Base-by-base conservation (phyloP, 1,140 invertebrate species). In the Colletes latitarsis region DNA sequence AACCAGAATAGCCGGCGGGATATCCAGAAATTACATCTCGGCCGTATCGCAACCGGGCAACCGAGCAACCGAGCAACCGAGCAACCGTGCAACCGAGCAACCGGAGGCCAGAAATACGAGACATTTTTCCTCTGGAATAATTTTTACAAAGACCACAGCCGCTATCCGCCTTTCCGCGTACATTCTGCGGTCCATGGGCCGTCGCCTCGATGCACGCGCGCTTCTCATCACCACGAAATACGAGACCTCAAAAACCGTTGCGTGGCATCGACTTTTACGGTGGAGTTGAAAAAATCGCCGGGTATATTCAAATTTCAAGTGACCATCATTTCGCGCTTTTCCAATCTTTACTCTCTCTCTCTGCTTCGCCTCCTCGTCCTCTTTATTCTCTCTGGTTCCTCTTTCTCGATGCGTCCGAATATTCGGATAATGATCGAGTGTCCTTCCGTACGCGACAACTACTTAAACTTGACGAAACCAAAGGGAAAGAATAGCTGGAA, bases 81-180 rank as follows among this genome's bases (percentile, higher is more conserved):
- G 72, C 74, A 55, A 81, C 79, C 19, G 75, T n/a, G 30, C 30
- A 30, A 30, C 30, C 30, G 30, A 58, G 72, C 74, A 55, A 81
- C 79, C 19, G 75, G 77, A 63, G 67, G 74, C 79, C 60, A 67
- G 85, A 86, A 86, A 86, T 86, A 63, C 67, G 84, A 86, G 85
- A 86, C 62, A 81, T 75, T 76, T 80, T 86, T 86, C 81, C 74
- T 72, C 68, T 21, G 63, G 78, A 80, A 86, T 82, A 86, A 86
- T 82, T 86, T 86, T 68, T 79, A 82, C 84, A 82, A 85, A 84
- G 82, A 69, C 57, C 43, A 12, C 46, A 41, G 21, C 30, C 39
- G 62, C 63, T 75, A 62, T 60, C 49, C 15, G 43, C 67, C 57
- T 71, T 57, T 46, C 30, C 58, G 60, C 46, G n/a, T 41, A 77